Evolutionary conservation across 2,113 vertebrate species (phyloP), one percentile per base, ranked within the genome.

Genomic region (Menidia beryllina): DNA sequence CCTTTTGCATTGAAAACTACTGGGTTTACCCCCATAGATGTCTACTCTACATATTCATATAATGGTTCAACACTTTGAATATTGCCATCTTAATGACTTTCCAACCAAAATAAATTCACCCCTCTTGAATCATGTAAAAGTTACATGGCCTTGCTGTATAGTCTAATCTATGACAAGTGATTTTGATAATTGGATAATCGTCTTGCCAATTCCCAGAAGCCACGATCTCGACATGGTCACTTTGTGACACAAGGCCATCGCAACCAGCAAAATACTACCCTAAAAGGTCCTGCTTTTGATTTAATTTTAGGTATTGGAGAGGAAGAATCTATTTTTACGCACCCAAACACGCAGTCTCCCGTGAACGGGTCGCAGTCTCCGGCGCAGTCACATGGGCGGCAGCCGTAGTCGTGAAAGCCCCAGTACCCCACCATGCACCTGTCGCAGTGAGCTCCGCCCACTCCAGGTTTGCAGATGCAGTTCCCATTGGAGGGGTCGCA

Each of bases 391-490:
- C 97, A 99, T 1, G 97, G 96, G 3, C 89, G 94, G 88, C 98
- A 99, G 89, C 97, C 97, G 0, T 97, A 95, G 17, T 94, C 86
- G 7, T 95, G 88, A 1, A 99, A 97, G 64, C 97, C 97, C 97
- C 97, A 99, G 90, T 98, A 99, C 60, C 98, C 96, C 10, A 96
- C 94, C 88, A 98, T 95, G 78, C 98, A 99, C 75, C 79, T 93
- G 91, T 98, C 95, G 1, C 98, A 98, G 50, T 75, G 92, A 17
- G 92, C 92, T n/a, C 96, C 96, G 0, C 95, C 94, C 43, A 99
- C 95, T 0, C 98, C 98, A 0, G 96, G 96, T 83, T 98, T 98
- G 86, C 98, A 99, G 83, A 96, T 91, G 43, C 98, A 99, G 88
- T 97, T 94, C 0, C 98, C 96, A 0, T 94, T 96, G 85, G 92